These are phyloP conservation scores for Gambusia yucatana DNA, from an alignment of 2,797 vertebrate species.

Conservation along the genomic window DNA sequence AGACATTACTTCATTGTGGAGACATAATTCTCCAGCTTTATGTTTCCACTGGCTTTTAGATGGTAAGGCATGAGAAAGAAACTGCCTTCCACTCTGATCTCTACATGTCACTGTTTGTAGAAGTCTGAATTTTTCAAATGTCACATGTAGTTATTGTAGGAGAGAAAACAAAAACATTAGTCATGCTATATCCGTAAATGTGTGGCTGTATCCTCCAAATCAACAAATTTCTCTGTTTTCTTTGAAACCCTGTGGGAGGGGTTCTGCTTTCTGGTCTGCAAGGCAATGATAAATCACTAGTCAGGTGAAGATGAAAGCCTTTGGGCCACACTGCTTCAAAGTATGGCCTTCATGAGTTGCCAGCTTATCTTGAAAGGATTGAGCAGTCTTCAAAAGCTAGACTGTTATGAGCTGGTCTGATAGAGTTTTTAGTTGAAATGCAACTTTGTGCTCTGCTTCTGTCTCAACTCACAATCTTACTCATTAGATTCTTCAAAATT, in stretches of 20 bases:
- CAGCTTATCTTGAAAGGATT: slow-evolving; percentile 71
- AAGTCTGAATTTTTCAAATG: background rate
- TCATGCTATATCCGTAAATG: background rate
- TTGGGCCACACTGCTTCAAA: slow-evolving; percentile 70
- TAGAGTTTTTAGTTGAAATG: slow-evolving; percentile 47
- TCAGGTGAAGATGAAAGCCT: slow-evolving; percentile 76
- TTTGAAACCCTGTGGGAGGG: slow-evolving; percentile 61
- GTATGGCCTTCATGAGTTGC: slow-evolving; percentile 66
- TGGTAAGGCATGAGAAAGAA: background rate
- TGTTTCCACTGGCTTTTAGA: slow-evolving; percentile 8
- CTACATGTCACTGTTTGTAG: slow-evolving; percentile 8
- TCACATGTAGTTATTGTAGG: background rate
- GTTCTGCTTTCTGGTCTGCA: slow-evolving; percentile 61
- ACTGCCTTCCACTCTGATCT: slow-evolving; percentile 15
- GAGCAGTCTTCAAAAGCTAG: slow-evolving; percentile 58
- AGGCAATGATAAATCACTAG: slow-evolving; percentile 72
- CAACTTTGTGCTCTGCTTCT: slow-evolving; percentile 25
- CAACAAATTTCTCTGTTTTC: slow-evolving; percentile 54
- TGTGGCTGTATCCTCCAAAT: slow-evolving; percentile 24
- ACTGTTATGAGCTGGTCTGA: slow-evolving; percentile 50
- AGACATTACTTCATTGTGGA: background rate
- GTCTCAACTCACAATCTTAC: slow-evolving; percentile 19
- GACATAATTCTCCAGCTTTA: background rate
- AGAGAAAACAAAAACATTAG: slow-evolving; percentile 6
- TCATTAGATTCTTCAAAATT: slow-evolving; percentile 7